Evolutionary conservation across 1,140 invertebrate species (phyloP).

Genomic region (Leptoteleia sp.): DNA sequence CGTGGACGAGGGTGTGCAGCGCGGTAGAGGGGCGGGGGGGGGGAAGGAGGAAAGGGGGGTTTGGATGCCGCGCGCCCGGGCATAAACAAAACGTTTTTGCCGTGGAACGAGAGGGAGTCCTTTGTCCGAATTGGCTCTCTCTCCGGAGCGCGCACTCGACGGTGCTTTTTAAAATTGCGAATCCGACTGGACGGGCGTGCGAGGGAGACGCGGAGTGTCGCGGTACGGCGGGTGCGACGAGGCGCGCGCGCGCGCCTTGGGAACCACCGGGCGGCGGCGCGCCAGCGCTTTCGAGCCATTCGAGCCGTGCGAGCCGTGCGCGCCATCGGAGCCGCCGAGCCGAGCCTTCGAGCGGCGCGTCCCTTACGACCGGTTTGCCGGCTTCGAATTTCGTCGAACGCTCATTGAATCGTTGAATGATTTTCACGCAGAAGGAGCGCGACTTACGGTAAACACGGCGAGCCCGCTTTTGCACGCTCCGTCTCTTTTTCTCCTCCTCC

Average conservation of each 20-base stretch:
- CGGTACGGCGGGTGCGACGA: slow-evolving; percentile 44
- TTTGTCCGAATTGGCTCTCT: slow-evolving; percentile 57
- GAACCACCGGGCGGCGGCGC: slow-evolving; percentile 47
- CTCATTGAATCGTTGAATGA: slow-evolving; percentile 68
- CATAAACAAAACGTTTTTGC: slow-evolving; percentile 40
- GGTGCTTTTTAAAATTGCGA: slow-evolving; percentile 61
- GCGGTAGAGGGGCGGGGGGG: too few relatives aligned
- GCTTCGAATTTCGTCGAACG: slow-evolving; percentile 66
- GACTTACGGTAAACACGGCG: slow-evolving; percentile 60
- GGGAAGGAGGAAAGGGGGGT: too few relatives aligned
- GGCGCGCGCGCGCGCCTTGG: slow-evolving; percentile 47
- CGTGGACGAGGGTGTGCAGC: too few relatives aligned
- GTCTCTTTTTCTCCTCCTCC: too few relatives aligned
- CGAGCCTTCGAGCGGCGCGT: slow-evolving; percentile 32
- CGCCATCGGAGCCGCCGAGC: too few relatives aligned
- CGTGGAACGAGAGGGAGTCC: slow-evolving; percentile 26
- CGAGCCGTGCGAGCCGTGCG: slow-evolving; percentile 17
- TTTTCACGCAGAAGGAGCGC: slow-evolving; percentile 67
- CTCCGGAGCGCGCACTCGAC: slow-evolving; percentile 47
- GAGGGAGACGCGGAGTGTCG: slow-evolving; percentile 30
- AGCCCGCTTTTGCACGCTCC: slow-evolving; percentile 46
- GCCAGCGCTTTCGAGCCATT: slow-evolving; percentile 51
- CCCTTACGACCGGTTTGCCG: slow-evolving; percentile 67
- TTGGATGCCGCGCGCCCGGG: slow-evolving; percentile 6
- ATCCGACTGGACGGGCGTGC: slow-evolving; percentile 37